Conservation (phyloP, 2,113 vertebrate species). For the Eurystomus gularis region DNA sequence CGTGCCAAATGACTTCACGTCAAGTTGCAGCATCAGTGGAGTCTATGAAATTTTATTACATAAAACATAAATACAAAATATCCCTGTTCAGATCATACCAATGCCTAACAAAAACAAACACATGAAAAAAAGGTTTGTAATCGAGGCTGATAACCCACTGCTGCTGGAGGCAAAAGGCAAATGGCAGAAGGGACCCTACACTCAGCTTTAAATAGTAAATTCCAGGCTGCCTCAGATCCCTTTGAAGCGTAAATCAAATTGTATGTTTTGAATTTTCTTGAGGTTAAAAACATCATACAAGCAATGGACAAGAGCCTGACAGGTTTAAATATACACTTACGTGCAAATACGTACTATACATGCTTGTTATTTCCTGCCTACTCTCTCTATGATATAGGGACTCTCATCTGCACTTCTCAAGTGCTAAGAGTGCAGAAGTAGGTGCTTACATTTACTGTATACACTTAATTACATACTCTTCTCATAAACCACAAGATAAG, state of each 20-base stretch:
- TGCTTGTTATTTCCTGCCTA: background rate
- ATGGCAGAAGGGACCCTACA: background rate
- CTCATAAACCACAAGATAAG: background rate
- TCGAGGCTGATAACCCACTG: background rate
- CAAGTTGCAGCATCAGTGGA: background rate
- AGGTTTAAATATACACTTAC: background rate
- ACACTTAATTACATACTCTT: background rate
- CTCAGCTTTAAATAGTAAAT: background rate
- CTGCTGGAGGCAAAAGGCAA: background rate
- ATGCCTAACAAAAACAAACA: background rate
- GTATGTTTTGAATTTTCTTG: background rate
- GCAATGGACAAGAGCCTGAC: background rate
- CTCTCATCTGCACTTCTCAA: background rate
- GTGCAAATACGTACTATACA: background rate
- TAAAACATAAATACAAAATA: conserved; percentile 10
- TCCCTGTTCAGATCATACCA: background rate
- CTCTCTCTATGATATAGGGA: background rate
- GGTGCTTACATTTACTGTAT: background rate
- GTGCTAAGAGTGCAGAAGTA: background rate
- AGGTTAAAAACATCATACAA: background rate
- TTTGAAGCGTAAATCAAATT: background rate
- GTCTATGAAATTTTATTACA: conserved; percentile 22
- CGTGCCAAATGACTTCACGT: background rate
- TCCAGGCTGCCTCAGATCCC: background rate
- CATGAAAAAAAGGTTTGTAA: background rate